phyloP scores from a whole-genome alignment of 2,797 vertebrate genomes.

The Diceros bicornis region DNA sequence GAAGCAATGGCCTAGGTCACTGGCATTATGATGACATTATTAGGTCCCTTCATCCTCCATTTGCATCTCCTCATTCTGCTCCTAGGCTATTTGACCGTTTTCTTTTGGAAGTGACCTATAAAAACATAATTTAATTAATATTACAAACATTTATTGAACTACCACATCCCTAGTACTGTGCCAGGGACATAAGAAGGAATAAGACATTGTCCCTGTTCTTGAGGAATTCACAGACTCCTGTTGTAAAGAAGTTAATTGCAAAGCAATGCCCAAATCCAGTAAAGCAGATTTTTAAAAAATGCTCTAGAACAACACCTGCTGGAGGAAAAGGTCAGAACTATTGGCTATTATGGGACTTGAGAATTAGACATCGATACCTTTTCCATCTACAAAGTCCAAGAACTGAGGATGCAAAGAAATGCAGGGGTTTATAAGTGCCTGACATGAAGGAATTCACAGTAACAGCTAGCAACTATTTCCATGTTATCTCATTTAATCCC shows the following conservation, averaged over 20 bases:
- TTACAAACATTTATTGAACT: background rate
- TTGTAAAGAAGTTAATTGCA: background rate
- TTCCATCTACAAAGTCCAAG: background rate
- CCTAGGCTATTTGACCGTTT: background rate
- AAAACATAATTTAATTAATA: background rate
- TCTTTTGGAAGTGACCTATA: background rate
- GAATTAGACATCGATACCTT: background rate
- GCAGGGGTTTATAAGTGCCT: fast-evolving
- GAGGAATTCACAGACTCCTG: background rate
- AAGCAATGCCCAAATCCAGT: background rate
- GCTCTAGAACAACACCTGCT: background rate
- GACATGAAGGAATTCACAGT: background rate
- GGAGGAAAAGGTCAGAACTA: background rate
- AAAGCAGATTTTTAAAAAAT: background rate
- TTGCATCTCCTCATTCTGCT: background rate
- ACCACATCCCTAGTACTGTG: background rate
- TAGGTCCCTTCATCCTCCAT: too few species aligned
- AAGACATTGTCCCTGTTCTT: background rate
- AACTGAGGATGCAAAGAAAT: background rate
- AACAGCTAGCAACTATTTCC: background rate
- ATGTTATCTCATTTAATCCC: background rate
- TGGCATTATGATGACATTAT: too few species aligned
- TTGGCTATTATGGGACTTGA: background rate
- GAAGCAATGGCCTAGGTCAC: fast-evolving
- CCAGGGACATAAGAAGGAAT: background rate